These are phyloP conservation scores for Eucidaris tribuloides DNA, from an alignment of 35 echinoderm and acorn worm species.

Conservation along the genomic window DNA sequence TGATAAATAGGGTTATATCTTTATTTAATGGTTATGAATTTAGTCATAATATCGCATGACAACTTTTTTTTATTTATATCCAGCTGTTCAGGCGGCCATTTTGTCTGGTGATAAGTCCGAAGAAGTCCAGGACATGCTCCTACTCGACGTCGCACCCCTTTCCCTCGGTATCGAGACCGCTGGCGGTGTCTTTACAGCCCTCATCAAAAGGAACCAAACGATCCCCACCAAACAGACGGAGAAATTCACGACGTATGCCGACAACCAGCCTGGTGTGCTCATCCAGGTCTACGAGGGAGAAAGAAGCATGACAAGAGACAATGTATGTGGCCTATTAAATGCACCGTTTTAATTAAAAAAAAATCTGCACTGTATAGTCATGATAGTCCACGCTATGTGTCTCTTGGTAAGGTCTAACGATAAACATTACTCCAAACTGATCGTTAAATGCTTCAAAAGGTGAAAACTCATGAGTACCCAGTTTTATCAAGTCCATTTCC, in stretches of 20 bases:
- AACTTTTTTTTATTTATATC: not conserved
- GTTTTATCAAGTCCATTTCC: no score
- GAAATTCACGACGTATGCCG: conserved; percentile 81
- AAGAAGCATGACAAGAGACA: conserved; percentile 75
- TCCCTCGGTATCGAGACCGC: conserved; percentile 96
- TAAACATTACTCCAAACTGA: no score
- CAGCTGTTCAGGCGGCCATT: conserved; percentile 94
- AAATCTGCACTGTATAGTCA: not conserved
- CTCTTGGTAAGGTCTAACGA: no score
- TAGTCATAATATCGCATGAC: no score
- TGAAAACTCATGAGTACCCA: no score
- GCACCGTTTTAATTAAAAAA: no score
- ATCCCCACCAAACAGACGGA: conserved; percentile 78
- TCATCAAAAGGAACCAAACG: conserved; percentile 86
- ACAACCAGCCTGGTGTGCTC: conserved; percentile 86
- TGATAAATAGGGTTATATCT: no score
- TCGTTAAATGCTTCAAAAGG: no score
- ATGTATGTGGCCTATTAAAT: conserved; percentile 24
- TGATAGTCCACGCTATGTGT: no score
- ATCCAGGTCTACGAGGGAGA: conserved; percentile 96
- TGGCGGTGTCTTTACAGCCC: conserved; percentile 81
- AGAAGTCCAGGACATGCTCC: conserved; percentile 76
- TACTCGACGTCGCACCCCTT: conserved; percentile 89
- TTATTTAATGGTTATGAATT: not conserved
- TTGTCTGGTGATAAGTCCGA: conserved; percentile 91